A percentile compares a stretch with the other conserved stretches of the same genome.
Conservation (phyloP, 2,797 vertebrate species). For the Anabas testudineus region DNA sequence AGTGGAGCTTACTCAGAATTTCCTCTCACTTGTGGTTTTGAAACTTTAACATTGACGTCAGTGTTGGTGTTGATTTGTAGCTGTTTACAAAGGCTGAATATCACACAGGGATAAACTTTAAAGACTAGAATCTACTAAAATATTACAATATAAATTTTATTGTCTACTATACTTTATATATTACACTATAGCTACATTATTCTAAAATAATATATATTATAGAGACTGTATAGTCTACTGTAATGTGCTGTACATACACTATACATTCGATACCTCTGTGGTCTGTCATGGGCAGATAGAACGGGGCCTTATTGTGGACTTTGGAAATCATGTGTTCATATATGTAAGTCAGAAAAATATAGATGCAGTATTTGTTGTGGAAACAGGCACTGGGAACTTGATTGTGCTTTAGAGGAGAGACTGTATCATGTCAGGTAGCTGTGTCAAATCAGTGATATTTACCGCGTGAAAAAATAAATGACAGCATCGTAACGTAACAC, state of each 20-base stretch:
- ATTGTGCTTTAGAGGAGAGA: conserved; percentile 67
- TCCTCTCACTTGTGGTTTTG: no score
- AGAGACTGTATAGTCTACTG: conserved; percentile 61
- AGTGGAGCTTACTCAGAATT: no score
- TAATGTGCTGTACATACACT: conserved; percentile 57
- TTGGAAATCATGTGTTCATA: conserved; percentile 47
- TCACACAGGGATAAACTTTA: conserved; percentile 42
- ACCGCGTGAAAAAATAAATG: not conserved
- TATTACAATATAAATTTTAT: conserved; percentile 52
- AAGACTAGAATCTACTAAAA: conserved; percentile 44
- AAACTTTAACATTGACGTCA: no score
- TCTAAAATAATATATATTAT: conserved; percentile 68
- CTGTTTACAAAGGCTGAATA: conserved; percentile 49
- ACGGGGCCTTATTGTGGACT: conserved; percentile 36
- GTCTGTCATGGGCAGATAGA: not conserved
- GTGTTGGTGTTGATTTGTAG: conserved; percentile 22
- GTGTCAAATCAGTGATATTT: not conserved
- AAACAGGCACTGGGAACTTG: conserved; percentile 67
- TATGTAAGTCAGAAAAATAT: conserved; percentile 1
- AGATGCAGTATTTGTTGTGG: conserved; percentile 25
- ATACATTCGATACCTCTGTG: conserved; percentile 42
- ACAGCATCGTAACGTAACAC: not conserved
- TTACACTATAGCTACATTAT: conserved; percentile 71
- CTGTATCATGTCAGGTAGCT: not conserved
- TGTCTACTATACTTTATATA: conserved; percentile 55